Percentiles rank a stretch among this genome's conserved stretches.
Conservation (phyloP, 2,888 invertebrate genomes). For the Parascotia fuliginaria region DNA sequence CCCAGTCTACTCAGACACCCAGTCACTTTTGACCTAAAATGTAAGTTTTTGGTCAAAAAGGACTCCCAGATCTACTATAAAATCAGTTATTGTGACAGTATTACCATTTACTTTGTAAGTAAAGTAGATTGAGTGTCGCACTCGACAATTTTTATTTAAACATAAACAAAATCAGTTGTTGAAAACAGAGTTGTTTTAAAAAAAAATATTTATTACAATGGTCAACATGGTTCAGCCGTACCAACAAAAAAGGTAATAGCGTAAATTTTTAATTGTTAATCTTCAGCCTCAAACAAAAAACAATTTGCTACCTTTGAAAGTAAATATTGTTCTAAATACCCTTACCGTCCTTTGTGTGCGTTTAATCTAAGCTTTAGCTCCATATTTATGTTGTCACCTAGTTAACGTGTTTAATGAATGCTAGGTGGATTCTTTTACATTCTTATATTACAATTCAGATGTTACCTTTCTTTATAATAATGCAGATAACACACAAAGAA, state of each 20-base stretch:
- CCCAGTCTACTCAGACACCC: too few relatives aligned
- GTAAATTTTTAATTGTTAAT: constrained; percentile 38
- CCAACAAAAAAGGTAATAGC: constrained; percentile 31
- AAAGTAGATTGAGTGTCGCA: too few relatives aligned
- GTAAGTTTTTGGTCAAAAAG: too few relatives aligned
- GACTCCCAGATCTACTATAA: too few relatives aligned
- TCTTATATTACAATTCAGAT: constrained; percentile 22
- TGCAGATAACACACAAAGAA: constrained; percentile 61
- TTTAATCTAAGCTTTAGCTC: constrained; percentile 23
- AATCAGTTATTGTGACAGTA: too few relatives aligned
- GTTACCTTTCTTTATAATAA: constrained; percentile 47
- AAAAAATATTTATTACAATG: constrained; percentile 7
- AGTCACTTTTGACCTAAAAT: too few relatives aligned
- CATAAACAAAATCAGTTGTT: too few relatives aligned
- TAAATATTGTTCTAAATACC: constrained; percentile 29
- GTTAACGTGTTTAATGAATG: constrained; percentile 13
- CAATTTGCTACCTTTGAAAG: constrained; percentile 26
- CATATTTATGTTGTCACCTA: constrained; percentile 14
- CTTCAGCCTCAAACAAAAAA: constrained; percentile 37
- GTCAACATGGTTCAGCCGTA: constrained; percentile 27
- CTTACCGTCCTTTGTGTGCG: constrained; percentile 12
- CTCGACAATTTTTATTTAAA: too few relatives aligned
- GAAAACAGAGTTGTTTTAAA: neutral
- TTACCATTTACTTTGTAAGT: too few relatives aligned
- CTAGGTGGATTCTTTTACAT: neutral